These are phyloP conservation scores for Drosophila watanabei DNA, from an alignment of 1,140 invertebrate genomes.

Conservation along the genomic window DNA sequence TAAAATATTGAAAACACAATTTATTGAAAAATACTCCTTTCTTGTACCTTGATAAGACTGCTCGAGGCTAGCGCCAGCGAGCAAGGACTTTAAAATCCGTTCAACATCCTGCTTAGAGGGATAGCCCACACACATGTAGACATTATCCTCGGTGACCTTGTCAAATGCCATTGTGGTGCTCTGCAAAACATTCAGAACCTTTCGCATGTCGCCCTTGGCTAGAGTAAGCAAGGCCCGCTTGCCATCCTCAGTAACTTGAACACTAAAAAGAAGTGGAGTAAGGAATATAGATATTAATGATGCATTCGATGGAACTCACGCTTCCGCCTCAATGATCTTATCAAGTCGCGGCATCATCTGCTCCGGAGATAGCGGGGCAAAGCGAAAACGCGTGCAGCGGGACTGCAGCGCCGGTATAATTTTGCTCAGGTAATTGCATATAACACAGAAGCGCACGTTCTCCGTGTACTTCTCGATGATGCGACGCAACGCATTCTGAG, in stretches of 20 bases:
- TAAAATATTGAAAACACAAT: too few species aligned
- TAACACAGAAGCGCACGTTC: constrained; percentile 99
- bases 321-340: constrained; percentile 94
- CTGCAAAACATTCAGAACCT: constrained; percentile 98
- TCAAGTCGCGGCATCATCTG: constrained; percentile 97
- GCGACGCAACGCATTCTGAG: constrained; percentile 98
- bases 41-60: constrained; percentile 92
- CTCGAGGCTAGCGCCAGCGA: constrained; percentile 94
- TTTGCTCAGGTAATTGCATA: constrained; percentile 99
- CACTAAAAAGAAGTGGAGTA: constrained; percentile 86
- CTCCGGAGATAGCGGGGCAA: constrained; percentile 94
- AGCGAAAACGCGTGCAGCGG: constrained; percentile 98
- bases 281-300: background rate
- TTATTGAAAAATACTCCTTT: background rate
- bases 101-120: constrained; percentile 96
- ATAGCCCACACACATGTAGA: constrained; percentile 98
- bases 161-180: constrained; percentile 96
- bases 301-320: constrained; percentile 87
- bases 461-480: constrained; percentile 99
- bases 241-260: constrained; percentile 95
- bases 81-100: constrained; percentile 94
- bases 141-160: constrained; percentile 95
- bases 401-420: constrained; percentile 99
- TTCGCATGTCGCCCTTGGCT: constrained; percentile 99
- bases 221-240: constrained; percentile 95